phyloP scores from a whole-genome alignment of 2,113 vertebrate species.

The Tricholaema leucomelas region DNA sequence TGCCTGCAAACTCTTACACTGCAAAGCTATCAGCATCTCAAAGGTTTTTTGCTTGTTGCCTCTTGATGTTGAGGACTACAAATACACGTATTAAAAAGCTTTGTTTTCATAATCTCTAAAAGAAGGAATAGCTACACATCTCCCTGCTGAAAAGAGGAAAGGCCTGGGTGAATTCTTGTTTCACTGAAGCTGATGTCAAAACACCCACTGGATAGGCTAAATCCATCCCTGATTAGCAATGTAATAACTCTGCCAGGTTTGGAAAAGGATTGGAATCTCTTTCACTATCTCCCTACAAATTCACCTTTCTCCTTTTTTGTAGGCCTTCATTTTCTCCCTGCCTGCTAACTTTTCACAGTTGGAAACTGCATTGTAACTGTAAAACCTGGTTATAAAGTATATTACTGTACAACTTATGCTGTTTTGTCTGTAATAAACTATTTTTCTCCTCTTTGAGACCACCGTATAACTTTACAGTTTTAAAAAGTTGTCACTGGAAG shows the following conservation, averaged over 20 bases:
- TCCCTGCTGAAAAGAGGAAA: not conserved
- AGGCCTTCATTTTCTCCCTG: not conserved
- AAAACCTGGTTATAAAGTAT: not conserved
- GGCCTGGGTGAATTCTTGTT: not conserved
- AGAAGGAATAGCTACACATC: not conserved
- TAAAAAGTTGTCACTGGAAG: not conserved
- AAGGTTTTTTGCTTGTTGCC: not conserved
- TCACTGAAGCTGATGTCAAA: not conserved
- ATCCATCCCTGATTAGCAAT: not conserved
- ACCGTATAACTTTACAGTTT: not conserved
- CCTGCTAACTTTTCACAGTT: not conserved
- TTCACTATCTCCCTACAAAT: not conserved
- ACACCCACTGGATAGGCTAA: not conserved
- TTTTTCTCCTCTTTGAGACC: not conserved
- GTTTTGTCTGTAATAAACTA: not conserved
- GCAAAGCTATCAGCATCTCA: conserved; percentile 14
- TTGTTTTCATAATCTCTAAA: conserved; percentile 33
- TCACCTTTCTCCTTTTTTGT: not conserved
- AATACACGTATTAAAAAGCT: conserved; percentile 17
- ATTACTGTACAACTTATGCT: not conserved
- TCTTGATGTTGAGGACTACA: not conserved
- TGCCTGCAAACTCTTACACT: not conserved
- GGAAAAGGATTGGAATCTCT: not conserved
- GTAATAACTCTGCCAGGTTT: not conserved
- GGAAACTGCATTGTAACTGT: not conserved